Conservation (phyloP, 2,797 vertebrate species). For the Pangasius sanitwongsei region DNA sequence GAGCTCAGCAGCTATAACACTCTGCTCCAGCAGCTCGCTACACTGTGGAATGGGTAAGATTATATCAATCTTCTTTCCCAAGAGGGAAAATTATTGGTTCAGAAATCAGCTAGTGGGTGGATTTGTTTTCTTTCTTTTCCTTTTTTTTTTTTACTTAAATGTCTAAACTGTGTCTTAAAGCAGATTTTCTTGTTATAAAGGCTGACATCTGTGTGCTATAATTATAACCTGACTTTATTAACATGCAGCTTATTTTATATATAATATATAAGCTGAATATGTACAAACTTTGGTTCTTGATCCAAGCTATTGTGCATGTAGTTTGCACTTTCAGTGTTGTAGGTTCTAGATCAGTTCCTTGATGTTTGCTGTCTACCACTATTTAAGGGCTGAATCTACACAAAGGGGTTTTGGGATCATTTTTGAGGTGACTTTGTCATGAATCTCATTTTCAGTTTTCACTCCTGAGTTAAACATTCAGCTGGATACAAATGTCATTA, state of each 20-base stretch:
- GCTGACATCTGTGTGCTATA: background rate
- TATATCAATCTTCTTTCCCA: background rate
- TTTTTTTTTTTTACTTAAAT: background rate
- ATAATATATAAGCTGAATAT: background rate
- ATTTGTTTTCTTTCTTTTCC: background rate
- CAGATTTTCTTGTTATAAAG: background rate
- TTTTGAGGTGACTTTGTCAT: background rate
- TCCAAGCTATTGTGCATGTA: background rate
- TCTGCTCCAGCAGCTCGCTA: slow-evolving; percentile 66
- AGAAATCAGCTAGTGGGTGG: background rate
- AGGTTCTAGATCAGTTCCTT: background rate
- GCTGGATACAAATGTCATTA: background rate
- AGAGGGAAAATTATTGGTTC: background rate
- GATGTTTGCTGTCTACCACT: background rate
- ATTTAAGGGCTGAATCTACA: background rate
- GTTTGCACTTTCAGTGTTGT: background rate
- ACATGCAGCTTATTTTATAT: background rate
- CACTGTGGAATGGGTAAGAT: slow-evolving; percentile 83
- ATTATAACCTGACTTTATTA: background rate
- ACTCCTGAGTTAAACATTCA: background rate
- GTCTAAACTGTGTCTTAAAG: background rate
- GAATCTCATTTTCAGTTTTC: background rate
- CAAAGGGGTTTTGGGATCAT: background rate
- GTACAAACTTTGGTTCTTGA: background rate
- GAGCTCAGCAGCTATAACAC: slow-evolving; percentile 44